Evolutionary conservation across 2,888 invertebrate species (phyloP).

Genomic region (Lepidocyrtoides sp.): DNA sequence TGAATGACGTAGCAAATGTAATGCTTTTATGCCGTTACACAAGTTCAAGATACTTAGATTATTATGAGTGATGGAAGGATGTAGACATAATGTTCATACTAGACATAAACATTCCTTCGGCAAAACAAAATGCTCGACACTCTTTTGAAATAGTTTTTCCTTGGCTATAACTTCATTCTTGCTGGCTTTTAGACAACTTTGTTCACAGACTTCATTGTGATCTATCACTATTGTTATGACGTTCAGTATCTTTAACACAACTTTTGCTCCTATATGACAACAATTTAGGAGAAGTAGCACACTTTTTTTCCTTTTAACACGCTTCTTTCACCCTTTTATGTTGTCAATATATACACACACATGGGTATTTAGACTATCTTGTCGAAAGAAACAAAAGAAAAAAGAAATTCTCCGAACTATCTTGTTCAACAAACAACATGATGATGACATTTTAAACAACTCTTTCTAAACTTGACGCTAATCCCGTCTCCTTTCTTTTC

Average conservation of each 20-base stretch:
- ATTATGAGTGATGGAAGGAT: background rate
- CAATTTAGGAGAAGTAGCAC: background rate
- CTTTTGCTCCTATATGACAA: background rate
- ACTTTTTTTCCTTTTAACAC: slow-evolving; percentile 5
- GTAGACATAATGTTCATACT: background rate
- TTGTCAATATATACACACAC: background rate
- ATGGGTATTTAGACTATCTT: background rate
- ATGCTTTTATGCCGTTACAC: background rate
- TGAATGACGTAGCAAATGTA: background rate
- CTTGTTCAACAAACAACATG: background rate
- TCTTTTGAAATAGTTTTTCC: background rate
- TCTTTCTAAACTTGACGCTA: background rate
- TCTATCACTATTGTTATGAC: slow-evolving; percentile 1
- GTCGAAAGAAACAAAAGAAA: background rate
- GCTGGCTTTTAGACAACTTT: background rate
- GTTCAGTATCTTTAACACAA: background rate
- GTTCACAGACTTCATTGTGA: background rate
- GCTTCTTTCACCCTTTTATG: background rate
- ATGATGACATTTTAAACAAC: slow-evolving; percentile 29
- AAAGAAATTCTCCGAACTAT: background rate
- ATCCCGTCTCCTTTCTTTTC: background rate
- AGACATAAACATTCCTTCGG: background rate
- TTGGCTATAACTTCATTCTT: background rate
- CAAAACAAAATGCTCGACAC: background rate
- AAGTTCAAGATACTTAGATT: background rate